Percentiles rank a stretch among this genome's conserved stretches.
Conservation (phyloP, 2,888 invertebrate species). For the Orchestes rusci region DNA sequence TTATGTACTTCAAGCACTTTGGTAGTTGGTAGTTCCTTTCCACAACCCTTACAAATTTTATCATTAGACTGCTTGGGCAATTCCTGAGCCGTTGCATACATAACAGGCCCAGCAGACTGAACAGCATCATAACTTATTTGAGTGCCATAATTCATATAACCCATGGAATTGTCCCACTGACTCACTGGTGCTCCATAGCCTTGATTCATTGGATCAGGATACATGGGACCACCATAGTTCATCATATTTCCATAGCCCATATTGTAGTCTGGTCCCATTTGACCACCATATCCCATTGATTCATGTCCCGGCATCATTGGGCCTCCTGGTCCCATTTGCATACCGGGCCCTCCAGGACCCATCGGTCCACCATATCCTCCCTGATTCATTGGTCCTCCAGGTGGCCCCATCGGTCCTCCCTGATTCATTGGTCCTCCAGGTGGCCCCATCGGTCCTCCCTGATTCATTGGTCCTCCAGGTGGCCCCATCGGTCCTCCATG, state of each 20-base stretch:
- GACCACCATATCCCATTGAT: neutral
- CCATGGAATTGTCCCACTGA: no score
- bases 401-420: neutral
- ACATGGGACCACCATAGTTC: no score
- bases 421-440: neutral
- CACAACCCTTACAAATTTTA: conserved; percentile 8
- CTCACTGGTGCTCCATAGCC: no score
- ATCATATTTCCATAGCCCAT: no score
- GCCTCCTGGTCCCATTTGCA: neutral
- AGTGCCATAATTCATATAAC: no score
- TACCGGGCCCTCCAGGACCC: neutral
- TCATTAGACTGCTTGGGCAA: no score
- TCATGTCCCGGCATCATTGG: neutral
- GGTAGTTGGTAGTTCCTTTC: conserved; percentile 11
- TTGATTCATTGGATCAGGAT: no score
- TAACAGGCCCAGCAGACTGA: no score
- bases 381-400: no score
- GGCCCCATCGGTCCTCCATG: neutral
- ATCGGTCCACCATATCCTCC: neutral
- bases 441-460: neutral
- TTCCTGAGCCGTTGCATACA: no score
- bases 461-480: neutral
- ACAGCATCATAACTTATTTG: no score
- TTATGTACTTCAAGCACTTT: conserved; percentile 9
- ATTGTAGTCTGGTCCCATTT: no score